Evolutionary conservation across 64 coral and sea anemone species (phyloP).

Genomic region (Stylophora pistillata): DNA sequence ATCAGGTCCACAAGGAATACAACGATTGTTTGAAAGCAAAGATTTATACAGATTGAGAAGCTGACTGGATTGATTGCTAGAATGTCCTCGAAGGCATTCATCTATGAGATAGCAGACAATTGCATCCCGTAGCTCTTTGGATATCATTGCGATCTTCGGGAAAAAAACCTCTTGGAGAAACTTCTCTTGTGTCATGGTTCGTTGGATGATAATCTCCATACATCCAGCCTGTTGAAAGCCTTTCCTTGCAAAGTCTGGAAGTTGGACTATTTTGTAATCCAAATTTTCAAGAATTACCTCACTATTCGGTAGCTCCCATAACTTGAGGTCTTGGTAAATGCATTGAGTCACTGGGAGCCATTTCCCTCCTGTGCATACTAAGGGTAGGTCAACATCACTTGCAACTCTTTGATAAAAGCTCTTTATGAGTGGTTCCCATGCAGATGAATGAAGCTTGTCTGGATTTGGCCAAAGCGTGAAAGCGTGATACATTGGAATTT

Average conservation of each 20-base stretch:
- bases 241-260: constrained; percentile 67
- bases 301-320: constrained; percentile 50
- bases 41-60: not conserved
- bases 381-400: constrained; percentile 32
- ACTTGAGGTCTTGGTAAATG: constrained; percentile 54
- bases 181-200: constrained; percentile 74
- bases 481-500: constrained; percentile 26
- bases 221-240: constrained; percentile 43
- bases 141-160: constrained; percentile 38
- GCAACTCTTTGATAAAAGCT: constrained; percentile 64
- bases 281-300: constrained; percentile 34
- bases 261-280: constrained; percentile 58
- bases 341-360: constrained; percentile 51
- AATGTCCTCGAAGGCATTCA: constrained; percentile 26
- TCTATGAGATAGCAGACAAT: constrained; percentile 67
- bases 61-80: not conserved
- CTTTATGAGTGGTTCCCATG: constrained; percentile 58
- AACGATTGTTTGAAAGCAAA: constrained; percentile 54
- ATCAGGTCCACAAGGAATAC: constrained; percentile 65
- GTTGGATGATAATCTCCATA: constrained; percentile 19
- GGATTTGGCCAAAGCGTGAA: constrained; percentile 68
- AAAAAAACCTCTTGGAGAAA: constrained; percentile 83
- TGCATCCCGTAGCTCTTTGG: constrained; percentile 34
- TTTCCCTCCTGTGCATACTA: constrained; percentile 50
- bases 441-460: constrained; percentile 29